Conservation (phyloP, 92 coral and sea anemone species). For the Phenganax subtilis region DNA sequence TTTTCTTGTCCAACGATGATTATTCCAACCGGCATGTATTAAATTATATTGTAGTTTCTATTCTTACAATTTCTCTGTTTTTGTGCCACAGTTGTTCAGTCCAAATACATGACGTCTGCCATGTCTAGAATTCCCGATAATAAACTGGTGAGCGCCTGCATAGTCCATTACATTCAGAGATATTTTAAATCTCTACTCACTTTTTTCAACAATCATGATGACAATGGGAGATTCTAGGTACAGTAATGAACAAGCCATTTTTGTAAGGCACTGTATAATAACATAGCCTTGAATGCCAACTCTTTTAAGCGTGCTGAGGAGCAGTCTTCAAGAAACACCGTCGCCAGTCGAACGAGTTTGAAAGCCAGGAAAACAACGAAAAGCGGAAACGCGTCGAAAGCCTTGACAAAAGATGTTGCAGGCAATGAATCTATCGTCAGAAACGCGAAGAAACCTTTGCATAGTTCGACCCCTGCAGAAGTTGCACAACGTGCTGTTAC, state of each 20-base stretch:
- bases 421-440: neutral
- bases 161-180: neutral
- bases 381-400: neutral
- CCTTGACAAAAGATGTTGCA: neutral
- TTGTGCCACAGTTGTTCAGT: conserved; percentile 17
- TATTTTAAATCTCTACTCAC: neutral
- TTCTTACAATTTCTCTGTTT: neutral
- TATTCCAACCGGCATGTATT: no score
- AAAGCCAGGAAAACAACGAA: neutral
- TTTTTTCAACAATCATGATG: neutral
- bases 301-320: conserved; percentile 5
- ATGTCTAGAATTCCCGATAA: conserved; percentile 34
- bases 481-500: conserved; percentile 2
- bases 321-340: neutral
- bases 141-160: neutral
- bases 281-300: neutral
- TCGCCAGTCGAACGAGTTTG: neutral
- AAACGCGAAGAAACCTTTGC: conserved; percentile 7
- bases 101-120: conserved; percentile 37
- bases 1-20: no score
- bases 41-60: no score
- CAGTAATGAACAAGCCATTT: neutral
- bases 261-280: neutral
- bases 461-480: conserved; percentile 22
- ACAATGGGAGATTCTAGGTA: no score